A percentile compares a stretch with the other conserved stretches of the same genome.
Evolutionary conservation across 64 coral and sea anemone genomes (phyloP).

Genomic region (Montipora efflorescens): DNA sequence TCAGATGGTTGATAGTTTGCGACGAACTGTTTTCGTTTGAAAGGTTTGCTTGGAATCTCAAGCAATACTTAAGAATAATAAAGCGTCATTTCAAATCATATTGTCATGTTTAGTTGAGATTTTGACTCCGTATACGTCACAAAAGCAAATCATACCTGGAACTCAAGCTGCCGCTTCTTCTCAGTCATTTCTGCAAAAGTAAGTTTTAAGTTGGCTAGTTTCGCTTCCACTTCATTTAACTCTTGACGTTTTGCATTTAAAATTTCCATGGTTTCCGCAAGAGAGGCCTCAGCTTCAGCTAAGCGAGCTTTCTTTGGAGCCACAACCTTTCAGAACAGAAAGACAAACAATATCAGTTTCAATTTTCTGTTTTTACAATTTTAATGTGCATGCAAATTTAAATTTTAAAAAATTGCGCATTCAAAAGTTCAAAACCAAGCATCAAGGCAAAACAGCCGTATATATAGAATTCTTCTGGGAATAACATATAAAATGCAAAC

Average conservation of each 20-base stretch:
- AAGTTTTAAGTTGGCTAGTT: slow-evolving; percentile 89
- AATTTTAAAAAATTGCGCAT: too few relatives aligned
- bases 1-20: too few relatives aligned
- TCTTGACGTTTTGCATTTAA: slow-evolving; percentile 93
- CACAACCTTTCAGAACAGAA: slow-evolving; percentile 73
- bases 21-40: too few relatives aligned
- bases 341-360: background rate
- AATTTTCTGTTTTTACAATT: background rate
- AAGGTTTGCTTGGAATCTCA: too few relatives aligned
- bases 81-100: too few relatives aligned
- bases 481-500: too few relatives aligned
- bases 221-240: slow-evolving; percentile 92
- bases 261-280: slow-evolving; percentile 94
- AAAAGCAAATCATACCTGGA: slow-evolving; percentile 63
- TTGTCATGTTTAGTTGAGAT: too few relatives aligned
- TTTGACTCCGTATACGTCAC: too few relatives aligned
- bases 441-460: too few relatives aligned
- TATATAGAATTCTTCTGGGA: too few relatives aligned
- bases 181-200: slow-evolving; percentile 99
- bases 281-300: slow-evolving; percentile 88
- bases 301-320: slow-evolving; percentile 94
- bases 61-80: too few relatives aligned
- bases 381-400: background rate
- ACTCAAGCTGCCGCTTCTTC: slow-evolving; percentile 93
- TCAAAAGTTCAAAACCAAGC: too few relatives aligned